Base-by-base conservation (phyloP, 2,797 vertebrate species). In the Diceros bicornis region DNA sequence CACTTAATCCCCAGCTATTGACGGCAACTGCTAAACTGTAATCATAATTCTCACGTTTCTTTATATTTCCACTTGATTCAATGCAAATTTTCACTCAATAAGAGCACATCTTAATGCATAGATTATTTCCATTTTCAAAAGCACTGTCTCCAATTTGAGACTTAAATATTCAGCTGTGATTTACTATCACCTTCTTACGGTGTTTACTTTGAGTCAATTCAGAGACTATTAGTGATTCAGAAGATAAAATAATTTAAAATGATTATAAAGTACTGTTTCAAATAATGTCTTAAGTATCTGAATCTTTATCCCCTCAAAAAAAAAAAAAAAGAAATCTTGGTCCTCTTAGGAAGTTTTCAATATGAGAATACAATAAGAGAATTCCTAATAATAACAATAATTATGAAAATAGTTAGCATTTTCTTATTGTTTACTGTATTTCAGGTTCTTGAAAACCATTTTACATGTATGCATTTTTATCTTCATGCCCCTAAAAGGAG, bases 71-170 rank as follows among this genome's bases (percentile, higher is more conserved):
- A 50, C 20, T 32, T 16, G 11, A 50, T 25, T 85, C 32, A 47
- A 7, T 21, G 7, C 1, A 41, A 61, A 55, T 66, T 34, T 93
- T 87, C 50, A 94, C 7, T 52, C 17, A 96, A 32, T 66, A 50
- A 74, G 55, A 82, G 7, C 12, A 29, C 0, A 84, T 69, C 1
- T 10, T 69, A 78, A 44, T 34, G 27, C 6, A 71, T 62, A 62
- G 7, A 23, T 34, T n/a, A 57, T 72, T 91, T 81, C 32, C n/a
- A 74, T 93, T 94, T 90, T 72, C 34, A 72, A 64, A 91, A 87
- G 16, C 12, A 2, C 9, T 52, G 92, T 85, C 25, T 88, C 55
- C 27, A 50, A 29, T 92, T 41, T 64, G 25, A 55, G 7, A 71
- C 23, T 57, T 93, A 84, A 37, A 91, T 82, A 61, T 88, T 92